Conservation (phyloP, 2,797 vertebrate genomes). For the Apogon hyalosoma region DNA sequence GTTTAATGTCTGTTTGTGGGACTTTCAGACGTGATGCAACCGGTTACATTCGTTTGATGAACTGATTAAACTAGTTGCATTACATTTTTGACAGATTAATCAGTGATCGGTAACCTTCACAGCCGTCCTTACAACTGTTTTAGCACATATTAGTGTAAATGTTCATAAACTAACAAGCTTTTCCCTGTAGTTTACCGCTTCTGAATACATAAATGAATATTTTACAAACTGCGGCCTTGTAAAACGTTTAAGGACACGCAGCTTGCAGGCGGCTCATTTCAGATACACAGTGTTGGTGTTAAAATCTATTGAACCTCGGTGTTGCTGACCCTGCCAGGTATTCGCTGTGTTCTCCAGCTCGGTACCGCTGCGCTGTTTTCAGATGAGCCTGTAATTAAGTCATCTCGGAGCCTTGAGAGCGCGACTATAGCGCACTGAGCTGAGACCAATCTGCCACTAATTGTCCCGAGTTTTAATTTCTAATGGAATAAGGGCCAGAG, state of each 20-base stretch:
- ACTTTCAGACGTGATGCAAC: too few relatives aligned
- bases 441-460: constrained; percentile 82
- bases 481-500: constrained; percentile 81
- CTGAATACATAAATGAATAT: background rate
- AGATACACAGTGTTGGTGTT: background rate
- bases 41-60: too few relatives aligned
- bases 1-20: too few relatives aligned
- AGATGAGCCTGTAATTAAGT: constrained; percentile 82
- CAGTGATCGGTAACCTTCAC: too few relatives aligned
- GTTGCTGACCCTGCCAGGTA: constrained; percentile 42
- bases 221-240: background rate
- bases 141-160: constrained; percentile 19
- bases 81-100: too few relatives aligned
- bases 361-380: constrained; percentile 47
- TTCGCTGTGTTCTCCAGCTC: constrained; percentile 30
- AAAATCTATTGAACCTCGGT: constrained; percentile 24
- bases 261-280: background rate
- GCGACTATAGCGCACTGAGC: constrained; percentile 65
- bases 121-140: constrained; percentile 4
- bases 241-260: background rate
- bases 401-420: constrained; percentile 74
- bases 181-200: background rate
- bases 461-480: constrained; percentile 85
- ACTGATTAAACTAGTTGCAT: too few relatives aligned
- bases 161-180: constrained; percentile 1